These are phyloP conservation scores for Doryteuthis pealeii DNA, from an alignment of 1,140 invertebrate genomes.

Conservation along the genomic window DNA sequence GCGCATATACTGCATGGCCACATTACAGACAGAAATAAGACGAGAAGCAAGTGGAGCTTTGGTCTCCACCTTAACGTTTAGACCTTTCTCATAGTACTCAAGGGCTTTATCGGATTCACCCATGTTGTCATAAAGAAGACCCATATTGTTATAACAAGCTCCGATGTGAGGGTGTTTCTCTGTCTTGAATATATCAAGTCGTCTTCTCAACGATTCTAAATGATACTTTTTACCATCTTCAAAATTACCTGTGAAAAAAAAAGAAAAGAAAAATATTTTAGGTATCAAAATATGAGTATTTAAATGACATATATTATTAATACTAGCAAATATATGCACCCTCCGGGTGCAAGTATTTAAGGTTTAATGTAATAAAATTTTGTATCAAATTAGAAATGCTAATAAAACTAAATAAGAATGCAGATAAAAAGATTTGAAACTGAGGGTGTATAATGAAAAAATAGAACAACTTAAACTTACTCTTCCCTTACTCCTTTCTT, in stretches of 20 bases:
- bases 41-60: slow-evolving; percentile 22
- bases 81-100: slow-evolving; percentile 21
- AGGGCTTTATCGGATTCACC: slow-evolving; percentile 19
- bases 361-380: no score
- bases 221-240: slow-evolving; percentile 20
- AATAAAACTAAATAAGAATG: no score
- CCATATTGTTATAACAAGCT: slow-evolving; percentile 26
- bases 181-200: slow-evolving; percentile 18
- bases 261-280: neutral
- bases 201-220: slow-evolving; percentile 19
- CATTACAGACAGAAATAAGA: slow-evolving; percentile 23
- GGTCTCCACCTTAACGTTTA: slow-evolving; percentile 23
- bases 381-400: no score
- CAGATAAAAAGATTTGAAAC: no score
- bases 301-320: no score
- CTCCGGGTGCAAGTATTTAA: no score
- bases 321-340: no score
- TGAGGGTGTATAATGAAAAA: no score
- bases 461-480: no score
- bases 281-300: no score
- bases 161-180: slow-evolving; percentile 26
- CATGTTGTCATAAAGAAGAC: slow-evolving; percentile 21
- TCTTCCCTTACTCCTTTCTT: no score
- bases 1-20: slow-evolving; percentile 19
- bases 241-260: slow-evolving; percentile 19